phyloP scores from a whole-genome alignment of 2,888 invertebrate genomes.

The Electrophaes corylata region DNA sequence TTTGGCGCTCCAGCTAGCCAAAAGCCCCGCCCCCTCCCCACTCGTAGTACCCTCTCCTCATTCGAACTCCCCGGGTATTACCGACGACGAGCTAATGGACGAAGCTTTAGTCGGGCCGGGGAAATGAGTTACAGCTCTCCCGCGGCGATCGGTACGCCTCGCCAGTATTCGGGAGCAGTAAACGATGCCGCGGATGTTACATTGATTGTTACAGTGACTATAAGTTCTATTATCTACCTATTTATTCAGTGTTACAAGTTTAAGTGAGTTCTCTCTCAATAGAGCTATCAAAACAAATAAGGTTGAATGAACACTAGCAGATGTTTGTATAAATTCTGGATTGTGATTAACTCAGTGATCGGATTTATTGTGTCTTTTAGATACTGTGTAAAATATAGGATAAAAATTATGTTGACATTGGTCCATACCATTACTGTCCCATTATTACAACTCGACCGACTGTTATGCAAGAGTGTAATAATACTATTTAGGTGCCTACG shows the following conservation, averaged over 20 bases:
- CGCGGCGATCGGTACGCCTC: constrained; percentile 36
- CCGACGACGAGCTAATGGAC: constrained; percentile 96
- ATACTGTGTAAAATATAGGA: constrained; percentile 46
- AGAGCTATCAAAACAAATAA: constrained; percentile 12
- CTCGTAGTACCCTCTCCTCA: constrained; percentile 87
- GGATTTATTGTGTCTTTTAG: constrained; percentile 45
- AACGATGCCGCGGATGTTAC: constrained; percentile 22
- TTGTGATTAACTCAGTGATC: constrained; percentile 30
- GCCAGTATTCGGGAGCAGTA: constrained; percentile 36
- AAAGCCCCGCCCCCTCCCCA: constrained; percentile 90
- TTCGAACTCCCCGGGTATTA: constrained; percentile 91
- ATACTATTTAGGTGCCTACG: constrained; percentile 55
- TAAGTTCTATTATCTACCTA: constrained; percentile 30
- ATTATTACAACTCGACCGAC: constrained; percentile 47
- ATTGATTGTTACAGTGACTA: constrained; percentile 21
- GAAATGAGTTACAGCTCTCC: constrained; percentile 79
- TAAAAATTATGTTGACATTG: constrained; percentile 32
- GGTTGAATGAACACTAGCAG: constrained; percentile 11
- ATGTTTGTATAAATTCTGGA: constrained; percentile 25
- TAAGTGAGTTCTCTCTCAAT: constrained; percentile 23
- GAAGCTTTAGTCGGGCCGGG: constrained; percentile 92
- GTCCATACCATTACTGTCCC: constrained; percentile 43
- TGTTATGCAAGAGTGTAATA: constrained; percentile 61
- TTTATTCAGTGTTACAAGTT: constrained; percentile 29
- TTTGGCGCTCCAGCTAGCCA: constrained; percentile 90